A percentile compares a stretch with the other conserved stretches of the same genome.
Evolutionary conservation across 2,888 invertebrate species (phyloP).

Genomic region (Drosophila limbata): DNA sequence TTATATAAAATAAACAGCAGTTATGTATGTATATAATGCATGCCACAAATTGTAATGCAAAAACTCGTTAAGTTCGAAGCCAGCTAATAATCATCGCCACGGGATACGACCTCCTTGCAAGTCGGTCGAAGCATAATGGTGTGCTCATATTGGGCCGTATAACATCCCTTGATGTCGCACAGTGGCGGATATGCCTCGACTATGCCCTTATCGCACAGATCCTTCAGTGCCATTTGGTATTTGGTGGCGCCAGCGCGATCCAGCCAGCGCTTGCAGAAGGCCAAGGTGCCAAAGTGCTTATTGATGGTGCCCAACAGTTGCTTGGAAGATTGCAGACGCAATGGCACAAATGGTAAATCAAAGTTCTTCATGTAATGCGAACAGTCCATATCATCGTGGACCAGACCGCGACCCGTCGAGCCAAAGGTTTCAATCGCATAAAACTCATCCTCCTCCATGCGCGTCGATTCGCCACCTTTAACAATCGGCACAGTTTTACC

Average conservation of each 20-base stretch:
- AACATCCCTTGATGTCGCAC: constrained; percentile 98
- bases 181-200: constrained; percentile 99
- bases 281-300: constrained; percentile 98
- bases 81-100: constrained; percentile 94
- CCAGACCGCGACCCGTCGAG: constrained; percentile 96
- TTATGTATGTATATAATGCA: constrained; percentile 45
- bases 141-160: constrained; percentile 99
- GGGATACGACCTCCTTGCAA: constrained; percentile 98
- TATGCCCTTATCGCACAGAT: constrained; percentile 98
- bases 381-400: constrained; percentile 99
- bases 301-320: constrained; percentile 96
- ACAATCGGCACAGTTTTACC: constrained; percentile 99
- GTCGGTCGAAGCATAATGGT: constrained; percentile 98
- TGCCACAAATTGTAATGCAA: constrained; percentile 34
- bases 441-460: constrained; percentile 99
- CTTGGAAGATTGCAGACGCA: constrained; percentile 97
- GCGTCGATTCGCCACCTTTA: constrained; percentile 98
- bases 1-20: constrained; percentile 54
- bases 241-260: constrained; percentile 98
- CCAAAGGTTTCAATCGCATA: constrained; percentile 99
- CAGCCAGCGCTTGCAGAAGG: constrained; percentile 99
- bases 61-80: neutral
- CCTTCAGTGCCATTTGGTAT: constrained; percentile 99
- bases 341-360: constrained; percentile 95
- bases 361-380: constrained; percentile 99